Evolutionary conservation across 37 sponge, comb jelly and placozoan genomes (phyloP).

Genomic region (Petrosia ficiformis): DNA sequence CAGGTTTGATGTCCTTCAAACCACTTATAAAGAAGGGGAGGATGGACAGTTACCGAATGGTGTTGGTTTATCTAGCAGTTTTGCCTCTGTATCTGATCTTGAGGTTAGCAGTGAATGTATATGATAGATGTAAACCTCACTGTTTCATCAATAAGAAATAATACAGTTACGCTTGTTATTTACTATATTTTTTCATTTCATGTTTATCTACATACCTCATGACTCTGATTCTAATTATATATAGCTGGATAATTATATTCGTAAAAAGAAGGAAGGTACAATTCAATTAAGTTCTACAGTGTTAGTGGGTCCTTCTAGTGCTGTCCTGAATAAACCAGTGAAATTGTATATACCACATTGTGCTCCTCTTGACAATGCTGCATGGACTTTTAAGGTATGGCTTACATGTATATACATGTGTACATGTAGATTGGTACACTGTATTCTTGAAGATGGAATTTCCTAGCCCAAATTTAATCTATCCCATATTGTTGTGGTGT

Average conservation of each 20-base stretch:
- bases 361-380: constrained; percentile 24
- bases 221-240: too few species aligned
- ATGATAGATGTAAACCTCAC: too few species aligned
- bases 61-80: too few species aligned
- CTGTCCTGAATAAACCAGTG: constrained; percentile 30
- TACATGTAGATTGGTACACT: not conserved
- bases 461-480: not conserved
- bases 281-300: constrained; percentile 45
- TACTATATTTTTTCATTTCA: too few species aligned
- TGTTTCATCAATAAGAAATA: too few species aligned
- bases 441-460: not conserved
- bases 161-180: too few species aligned
- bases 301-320: constrained; percentile 38
- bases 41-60: too few species aligned
- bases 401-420: too few species aligned
- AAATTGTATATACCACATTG: constrained; percentile 66
- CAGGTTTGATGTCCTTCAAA: constrained; percentile 51
- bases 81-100: too few species aligned
- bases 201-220: too few species aligned
- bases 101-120: too few species aligned
- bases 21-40: not conserved
- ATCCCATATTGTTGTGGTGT: not conserved
- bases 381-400: constrained; percentile 32
- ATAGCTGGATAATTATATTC: too few species aligned
- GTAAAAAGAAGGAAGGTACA: constrained; percentile 7